Evolutionary conservation across 1,140 invertebrate genomes (phyloP), one percentile per base, ranked within the genome.

Genomic region (Atta cephalotes): DNA sequence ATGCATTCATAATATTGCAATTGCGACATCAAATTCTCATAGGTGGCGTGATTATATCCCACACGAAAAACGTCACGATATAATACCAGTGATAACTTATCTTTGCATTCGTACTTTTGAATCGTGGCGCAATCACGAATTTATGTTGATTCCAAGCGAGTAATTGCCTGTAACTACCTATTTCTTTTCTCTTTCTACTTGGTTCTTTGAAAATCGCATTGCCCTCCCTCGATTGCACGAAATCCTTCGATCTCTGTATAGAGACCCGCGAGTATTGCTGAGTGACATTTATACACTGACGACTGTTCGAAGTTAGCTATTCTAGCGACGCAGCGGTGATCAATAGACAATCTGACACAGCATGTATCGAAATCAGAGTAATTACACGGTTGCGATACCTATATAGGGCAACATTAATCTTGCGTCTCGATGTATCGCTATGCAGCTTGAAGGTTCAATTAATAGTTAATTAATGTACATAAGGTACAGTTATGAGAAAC

Each of bases 341-440:
- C 80, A 84, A 84, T 84, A 84, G 70, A 74, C 80, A 49, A 84
- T 84, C 70, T 74, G 70, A 63, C 56, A 58, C 39, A 76, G 56
- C 45, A 74, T n/a, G 56, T 84, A 84, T 84, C 80, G 70, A 84
- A 84, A 84, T 84, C 80, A 76, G 80, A 84, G 80, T 84, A 84
- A 84, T 84, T 84, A 76, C 56, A 84, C 58, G 80, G 70, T 25
- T 51, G 9, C 70, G 56, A 74, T 74, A 39, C 35, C 35, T 39
- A 84, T 72, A 62, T 76, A 84, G 70, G 9, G 39, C 25, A 76
- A 31, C 80, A 76, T 84, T 84, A 84, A 84, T 84, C 56, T 70
- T 0, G n/a, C 3, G 18, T 18, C 14, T 76, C 28, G 28, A 12
- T 80, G 31, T 39, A 80, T 68, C 31, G 70, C 45, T 76, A 76